Conservation (phyloP, 1,140 invertebrate genomes). For the Calosoma granatense region DNA sequence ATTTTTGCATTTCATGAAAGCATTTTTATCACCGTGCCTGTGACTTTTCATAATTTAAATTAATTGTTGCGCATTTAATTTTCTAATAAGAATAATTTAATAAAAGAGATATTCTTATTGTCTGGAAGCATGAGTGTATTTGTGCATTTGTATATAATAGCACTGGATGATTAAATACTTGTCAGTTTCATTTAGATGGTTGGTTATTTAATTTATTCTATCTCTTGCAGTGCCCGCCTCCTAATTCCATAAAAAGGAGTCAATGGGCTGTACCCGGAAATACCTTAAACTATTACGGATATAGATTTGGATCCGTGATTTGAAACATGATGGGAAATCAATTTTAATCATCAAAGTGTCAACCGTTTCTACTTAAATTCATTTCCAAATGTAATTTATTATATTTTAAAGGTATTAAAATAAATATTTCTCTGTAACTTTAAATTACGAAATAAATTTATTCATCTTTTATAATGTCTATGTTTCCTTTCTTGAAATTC, state of each 20-base stretch:
- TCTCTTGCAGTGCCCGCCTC: neutral
- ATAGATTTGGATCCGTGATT: neutral
- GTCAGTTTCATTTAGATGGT: too few species aligned
- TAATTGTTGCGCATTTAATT: too few species aligned
- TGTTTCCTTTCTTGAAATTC: too few species aligned
- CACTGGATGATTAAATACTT: too few species aligned
- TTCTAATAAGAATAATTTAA: too few species aligned
- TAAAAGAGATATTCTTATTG: too few species aligned
- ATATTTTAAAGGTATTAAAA: neutral
- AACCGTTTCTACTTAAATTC: neutral
- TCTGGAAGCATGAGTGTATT: too few species aligned
- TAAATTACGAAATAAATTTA: neutral
- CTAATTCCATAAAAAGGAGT: neutral
- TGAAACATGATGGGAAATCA: neutral
- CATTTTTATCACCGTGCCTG: too few species aligned
- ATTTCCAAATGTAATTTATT: neutral
- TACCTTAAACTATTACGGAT: neutral
- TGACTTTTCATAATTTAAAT: too few species aligned
- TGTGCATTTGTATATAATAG: too few species aligned
- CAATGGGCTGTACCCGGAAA: neutral
- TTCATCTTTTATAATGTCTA: neutral
- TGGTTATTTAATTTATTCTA: neutral
- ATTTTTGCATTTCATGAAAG: neutral
- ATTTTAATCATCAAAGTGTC: constrained; percentile 5
- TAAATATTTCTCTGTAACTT: neutral